phyloP scores from a whole-genome alignment of 2,113 vertebrate genomes.

The Tachysurus vachellii region DNA sequence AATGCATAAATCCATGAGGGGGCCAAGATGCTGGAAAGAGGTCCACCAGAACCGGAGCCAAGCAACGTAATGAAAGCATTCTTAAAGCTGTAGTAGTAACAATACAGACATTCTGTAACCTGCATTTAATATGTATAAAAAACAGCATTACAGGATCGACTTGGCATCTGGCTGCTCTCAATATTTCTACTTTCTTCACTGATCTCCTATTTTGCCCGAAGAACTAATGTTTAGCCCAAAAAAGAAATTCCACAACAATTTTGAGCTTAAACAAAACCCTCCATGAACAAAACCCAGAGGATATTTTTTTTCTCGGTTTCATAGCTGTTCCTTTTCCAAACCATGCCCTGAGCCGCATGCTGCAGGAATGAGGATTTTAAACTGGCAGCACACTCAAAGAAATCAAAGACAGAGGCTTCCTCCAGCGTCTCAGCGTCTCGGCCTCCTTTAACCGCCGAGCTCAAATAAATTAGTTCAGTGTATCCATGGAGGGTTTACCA shows the following conservation, averaged over 20 bases:
- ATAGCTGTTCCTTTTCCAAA: conserved; percentile 63
- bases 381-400: conserved; percentile 26
- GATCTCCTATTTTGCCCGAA: conserved; percentile 61
- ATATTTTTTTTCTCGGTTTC: conserved; percentile 60
- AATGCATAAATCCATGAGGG: background rate
- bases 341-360: conserved; percentile 40
- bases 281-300: conserved; percentile 67
- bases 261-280: conserved; percentile 60
- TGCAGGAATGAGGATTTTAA: conserved; percentile 56
- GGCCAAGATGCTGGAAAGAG: background rate
- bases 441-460: background rate
- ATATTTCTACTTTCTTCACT: conserved; percentile 58
- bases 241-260: conserved; percentile 67
- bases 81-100: background rate
- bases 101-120: background rate
- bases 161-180: conserved; percentile 55
- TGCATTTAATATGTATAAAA: conserved; percentile 20
- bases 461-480: conserved; percentile 12
- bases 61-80: conserved; percentile 4
- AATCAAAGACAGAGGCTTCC: conserved; percentile 19
- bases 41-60: background rate
- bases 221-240: conserved; percentile 55
- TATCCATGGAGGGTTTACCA: background rate
- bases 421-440: background rate
- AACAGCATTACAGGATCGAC: conserved; percentile 36